Percentiles rank a stretch among this genome's conserved stretches.
Evolutionary conservation across 2,113 vertebrate genomes (phyloP).

Genomic region (Orycteropus afer): DNA sequence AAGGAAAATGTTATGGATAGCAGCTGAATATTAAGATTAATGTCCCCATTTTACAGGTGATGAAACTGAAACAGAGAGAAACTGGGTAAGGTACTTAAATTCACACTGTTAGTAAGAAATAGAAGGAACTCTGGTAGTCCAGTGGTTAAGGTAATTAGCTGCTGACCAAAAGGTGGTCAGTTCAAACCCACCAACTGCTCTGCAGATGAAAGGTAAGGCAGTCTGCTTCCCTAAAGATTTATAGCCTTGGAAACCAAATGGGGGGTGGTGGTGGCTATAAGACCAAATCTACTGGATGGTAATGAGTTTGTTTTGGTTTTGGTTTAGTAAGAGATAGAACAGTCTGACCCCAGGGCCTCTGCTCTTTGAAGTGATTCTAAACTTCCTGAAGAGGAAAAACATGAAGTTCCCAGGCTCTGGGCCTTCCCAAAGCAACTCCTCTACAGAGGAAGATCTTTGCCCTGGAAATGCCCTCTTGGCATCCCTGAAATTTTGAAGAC

Average conservation of each 20-base stretch:
- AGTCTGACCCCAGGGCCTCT: neutral
- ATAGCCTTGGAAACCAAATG: too few relatives aligned
- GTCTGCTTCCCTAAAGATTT: too few relatives aligned
- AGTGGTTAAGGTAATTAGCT: too few relatives aligned
- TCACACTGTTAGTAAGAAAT: neutral
- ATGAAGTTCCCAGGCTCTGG: accelerated
- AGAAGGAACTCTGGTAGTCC: too few relatives aligned
- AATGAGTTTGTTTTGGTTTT: too few relatives aligned
- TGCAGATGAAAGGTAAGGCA: too few relatives aligned
- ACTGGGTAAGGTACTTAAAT: neutral
- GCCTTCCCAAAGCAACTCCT: neutral
- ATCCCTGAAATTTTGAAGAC: neutral
- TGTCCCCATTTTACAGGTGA: neutral
- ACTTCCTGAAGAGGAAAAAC: neutral
- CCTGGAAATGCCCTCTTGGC: neutral
- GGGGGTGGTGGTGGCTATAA: too few relatives aligned
- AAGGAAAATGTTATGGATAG: neutral
- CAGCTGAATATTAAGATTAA: neutral
- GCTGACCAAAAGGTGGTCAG: too few relatives aligned
- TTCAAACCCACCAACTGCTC: too few relatives aligned
- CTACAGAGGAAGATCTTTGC: neutral
- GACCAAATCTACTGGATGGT: too few relatives aligned
- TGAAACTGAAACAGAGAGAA: neutral
- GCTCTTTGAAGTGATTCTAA: neutral
- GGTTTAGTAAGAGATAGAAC: too few relatives aligned